Conservation (phyloP, 53 echinoderm and acorn worm genomes). For the Crossaster papposus region DNA sequence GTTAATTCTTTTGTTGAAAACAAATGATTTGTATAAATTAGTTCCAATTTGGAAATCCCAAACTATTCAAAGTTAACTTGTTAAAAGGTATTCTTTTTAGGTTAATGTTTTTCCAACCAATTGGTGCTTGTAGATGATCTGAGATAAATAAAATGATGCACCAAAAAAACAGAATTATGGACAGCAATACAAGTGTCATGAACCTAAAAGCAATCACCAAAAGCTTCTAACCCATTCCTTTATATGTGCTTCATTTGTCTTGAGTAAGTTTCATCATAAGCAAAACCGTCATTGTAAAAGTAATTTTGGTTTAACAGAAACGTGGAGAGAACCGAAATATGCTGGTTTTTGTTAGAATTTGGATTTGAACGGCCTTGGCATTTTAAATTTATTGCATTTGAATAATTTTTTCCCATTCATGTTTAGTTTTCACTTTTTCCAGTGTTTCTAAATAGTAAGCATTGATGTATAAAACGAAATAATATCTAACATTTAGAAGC, state of each 20-base stretch:
- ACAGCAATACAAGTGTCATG: conserved; percentile 10
- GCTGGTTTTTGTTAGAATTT: neutral
- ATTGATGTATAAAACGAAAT: neutral
- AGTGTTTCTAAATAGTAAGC: neutral
- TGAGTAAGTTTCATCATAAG: neutral
- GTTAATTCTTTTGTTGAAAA: too few relatives aligned
- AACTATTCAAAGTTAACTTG: neutral
- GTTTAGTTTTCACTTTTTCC: neutral
- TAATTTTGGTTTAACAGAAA: neutral
- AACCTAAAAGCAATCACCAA: neutral
- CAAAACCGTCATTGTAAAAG: neutral
- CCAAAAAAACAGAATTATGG: neutral
- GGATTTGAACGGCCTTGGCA: neutral
- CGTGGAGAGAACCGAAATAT: neutral
- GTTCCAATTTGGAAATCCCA: neutral
- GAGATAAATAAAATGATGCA: neutral
- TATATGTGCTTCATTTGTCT: too few relatives aligned
- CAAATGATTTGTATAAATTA: neutral
- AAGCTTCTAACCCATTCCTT: neutral
- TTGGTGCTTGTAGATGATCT: conserved; percentile 28
- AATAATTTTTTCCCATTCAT: neutral
- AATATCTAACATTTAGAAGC: neutral
- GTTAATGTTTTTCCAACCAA: neutral
- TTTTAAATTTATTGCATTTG: neutral
- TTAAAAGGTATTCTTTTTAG: neutral